These are phyloP conservation scores for Melanocharis versteri DNA, from an alignment of 2,113 vertebrate species.

Conservation along the genomic window DNA sequence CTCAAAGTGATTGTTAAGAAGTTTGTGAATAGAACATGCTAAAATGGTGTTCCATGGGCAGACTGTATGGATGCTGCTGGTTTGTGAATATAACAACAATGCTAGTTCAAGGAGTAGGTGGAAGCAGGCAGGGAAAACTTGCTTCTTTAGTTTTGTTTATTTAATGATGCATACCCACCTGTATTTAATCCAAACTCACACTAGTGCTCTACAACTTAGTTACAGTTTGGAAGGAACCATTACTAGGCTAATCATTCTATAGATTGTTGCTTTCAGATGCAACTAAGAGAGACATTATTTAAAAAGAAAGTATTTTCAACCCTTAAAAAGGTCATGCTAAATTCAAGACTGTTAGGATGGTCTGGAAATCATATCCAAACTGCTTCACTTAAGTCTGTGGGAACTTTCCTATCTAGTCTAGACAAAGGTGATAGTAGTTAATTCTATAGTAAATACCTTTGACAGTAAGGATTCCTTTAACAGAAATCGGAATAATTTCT, in stretches of 20 bases:
- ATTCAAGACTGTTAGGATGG: background rate
- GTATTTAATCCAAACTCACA: background rate
- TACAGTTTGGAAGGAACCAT: background rate
- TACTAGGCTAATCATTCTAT: accelerated
- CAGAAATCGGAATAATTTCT: background rate
- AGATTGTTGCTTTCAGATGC: background rate
- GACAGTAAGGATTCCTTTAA: background rate
- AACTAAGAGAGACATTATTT: background rate
- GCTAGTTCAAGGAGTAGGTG: background rate
- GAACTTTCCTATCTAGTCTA: background rate
- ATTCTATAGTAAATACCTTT: background rate
- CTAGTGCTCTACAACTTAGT: background rate
- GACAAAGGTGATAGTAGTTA: background rate
- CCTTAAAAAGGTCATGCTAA: background rate
- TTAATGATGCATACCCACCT: background rate
- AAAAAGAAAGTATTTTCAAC: background rate
- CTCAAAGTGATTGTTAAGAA: background rate
- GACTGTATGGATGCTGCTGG: background rate
- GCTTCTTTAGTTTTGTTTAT: background rate
- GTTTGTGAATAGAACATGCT: background rate
- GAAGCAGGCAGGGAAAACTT: background rate
- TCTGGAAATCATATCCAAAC: background rate
- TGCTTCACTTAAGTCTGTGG: background rate
- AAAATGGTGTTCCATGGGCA: background rate
- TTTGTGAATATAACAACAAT: background rate